These are phyloP conservation scores for Drosophila repletoides DNA, from an alignment of 1,140 invertebrate species.

Conservation along the genomic window DNA sequence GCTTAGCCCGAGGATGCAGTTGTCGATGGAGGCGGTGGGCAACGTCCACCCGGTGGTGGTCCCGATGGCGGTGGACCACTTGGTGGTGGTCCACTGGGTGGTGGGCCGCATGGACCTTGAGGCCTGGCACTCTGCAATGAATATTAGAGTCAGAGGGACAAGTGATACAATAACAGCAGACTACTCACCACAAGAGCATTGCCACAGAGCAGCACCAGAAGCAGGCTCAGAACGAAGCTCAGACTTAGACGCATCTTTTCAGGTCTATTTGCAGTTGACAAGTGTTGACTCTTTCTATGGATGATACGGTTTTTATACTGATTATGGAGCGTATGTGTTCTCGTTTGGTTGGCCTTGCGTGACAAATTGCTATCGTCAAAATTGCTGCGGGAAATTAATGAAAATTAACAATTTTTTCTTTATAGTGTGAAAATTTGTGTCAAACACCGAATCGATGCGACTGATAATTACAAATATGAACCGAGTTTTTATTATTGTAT, in stretches of 20 bases:
- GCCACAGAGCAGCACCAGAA: constrained; percentile 48
- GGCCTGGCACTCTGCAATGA: constrained; percentile 34
- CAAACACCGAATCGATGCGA: too few relatives aligned
- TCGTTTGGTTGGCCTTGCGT: constrained; percentile 38
- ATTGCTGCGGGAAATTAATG: constrained; percentile 21
- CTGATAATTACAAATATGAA: background rate
- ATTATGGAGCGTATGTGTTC: background rate
- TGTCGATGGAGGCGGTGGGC: constrained; percentile 37
- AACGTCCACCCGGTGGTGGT: constrained; percentile 43
- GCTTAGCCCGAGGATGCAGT: constrained; percentile 43
- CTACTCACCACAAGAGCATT: constrained; percentile 44
- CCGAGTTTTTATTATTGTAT: background rate
- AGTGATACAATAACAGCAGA: background rate
- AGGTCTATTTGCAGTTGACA: background rate
- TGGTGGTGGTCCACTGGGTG: constrained; percentile 54
- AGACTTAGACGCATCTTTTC: constrained; percentile 60
- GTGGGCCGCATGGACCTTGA: constrained; percentile 51
- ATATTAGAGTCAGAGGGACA: background rate
- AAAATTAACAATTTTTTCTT: constrained; percentile 49
- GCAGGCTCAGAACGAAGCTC: constrained; percentile 33
- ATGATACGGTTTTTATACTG: background rate
- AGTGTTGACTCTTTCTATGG: background rate
- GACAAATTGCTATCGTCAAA: constrained; percentile 35
- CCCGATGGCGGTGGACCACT: constrained; percentile 50
- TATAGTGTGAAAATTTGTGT: constrained; percentile 51